Evolutionary conservation across 2,797 vertebrate species (phyloP).

Genomic region (Squalus acanthias): DNA sequence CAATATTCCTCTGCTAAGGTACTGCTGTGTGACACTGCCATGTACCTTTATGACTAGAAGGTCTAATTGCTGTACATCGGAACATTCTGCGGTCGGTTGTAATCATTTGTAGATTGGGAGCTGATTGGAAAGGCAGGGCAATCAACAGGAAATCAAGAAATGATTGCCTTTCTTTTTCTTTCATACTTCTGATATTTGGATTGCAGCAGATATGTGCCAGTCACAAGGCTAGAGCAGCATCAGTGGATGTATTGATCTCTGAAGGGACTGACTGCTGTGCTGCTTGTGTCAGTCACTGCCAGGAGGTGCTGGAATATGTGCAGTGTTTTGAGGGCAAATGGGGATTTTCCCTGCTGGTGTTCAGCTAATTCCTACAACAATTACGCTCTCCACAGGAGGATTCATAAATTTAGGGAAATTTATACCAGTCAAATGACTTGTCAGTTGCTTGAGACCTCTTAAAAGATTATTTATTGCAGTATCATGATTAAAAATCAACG

Average conservation of each 20-base stretch:
- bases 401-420: not conserved
- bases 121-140: not conserved
- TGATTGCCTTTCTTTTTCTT: not conserved
- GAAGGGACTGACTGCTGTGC: not conserved
- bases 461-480: not conserved
- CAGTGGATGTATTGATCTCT: not conserved
- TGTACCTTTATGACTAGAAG: not conserved
- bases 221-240: not conserved
- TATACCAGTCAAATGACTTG: not conserved
- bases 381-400: not conserved
- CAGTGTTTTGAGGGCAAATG: not conserved
- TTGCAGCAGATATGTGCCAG: not conserved
- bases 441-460: not conserved
- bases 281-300: not conserved
- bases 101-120: not conserved
- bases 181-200: not conserved
- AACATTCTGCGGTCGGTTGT: not conserved
- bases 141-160: not conserved
- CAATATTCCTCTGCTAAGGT: not conserved
- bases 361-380: not conserved
- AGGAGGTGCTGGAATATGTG: not conserved
- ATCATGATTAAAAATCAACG: not conserved
- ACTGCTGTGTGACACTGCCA: not conserved
- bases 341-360: not conserved
- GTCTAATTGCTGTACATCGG: not conserved